Evolutionary conservation across 2,113 vertebrate species (phyloP), one percentile per base, ranked within the genome.

Genomic region (Mungos mungo): DNA sequence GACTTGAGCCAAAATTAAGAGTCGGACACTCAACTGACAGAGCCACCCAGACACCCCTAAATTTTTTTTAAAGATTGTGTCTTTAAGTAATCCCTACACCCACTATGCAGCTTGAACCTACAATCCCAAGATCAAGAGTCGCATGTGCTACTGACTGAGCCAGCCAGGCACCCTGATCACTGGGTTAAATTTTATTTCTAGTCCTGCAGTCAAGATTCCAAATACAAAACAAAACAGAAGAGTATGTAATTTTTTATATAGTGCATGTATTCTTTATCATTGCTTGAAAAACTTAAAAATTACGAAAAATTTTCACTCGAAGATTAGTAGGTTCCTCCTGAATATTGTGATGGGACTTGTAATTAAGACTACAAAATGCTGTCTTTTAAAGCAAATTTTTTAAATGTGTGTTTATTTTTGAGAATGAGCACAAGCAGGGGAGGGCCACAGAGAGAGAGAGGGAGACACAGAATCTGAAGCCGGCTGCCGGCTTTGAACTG

Each of bases 151-250:
- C 25, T 65, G 63, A 29, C 63, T 65, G 63, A 65, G 27, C 27
- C 74, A 76, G 27, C 41, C 27, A 31, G 41, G 41, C 3, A 16
- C 27, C 41, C 41, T 41, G 2, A 31, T 47, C 27, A 47, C 74
- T 77, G 74, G 41, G 27, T 45, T 77, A 83, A 54, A 95, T 71
- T 69, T 74, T 96, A 85, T 96, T 31, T 97, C 0, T 92, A 83
- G 47, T 86, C 35, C 23, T 96, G 21, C 35, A 71, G 3, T 95
- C 25, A 81, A 60, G 21, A 85, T 81, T 94, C 10, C n/a, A 2
- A 93, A 66, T 93, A 18, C 54, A 63, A 87, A 94, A 90, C 38
- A 81, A 86, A 94, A 41, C 10, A 60, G 50, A 80, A 93, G 95
- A 84, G 3, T 66, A 11, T 45, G 5, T 84, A 16, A 45, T 86